phyloP scores from a whole-genome alignment of 2,888 invertebrate species.

The Torymus texanus region DNA sequence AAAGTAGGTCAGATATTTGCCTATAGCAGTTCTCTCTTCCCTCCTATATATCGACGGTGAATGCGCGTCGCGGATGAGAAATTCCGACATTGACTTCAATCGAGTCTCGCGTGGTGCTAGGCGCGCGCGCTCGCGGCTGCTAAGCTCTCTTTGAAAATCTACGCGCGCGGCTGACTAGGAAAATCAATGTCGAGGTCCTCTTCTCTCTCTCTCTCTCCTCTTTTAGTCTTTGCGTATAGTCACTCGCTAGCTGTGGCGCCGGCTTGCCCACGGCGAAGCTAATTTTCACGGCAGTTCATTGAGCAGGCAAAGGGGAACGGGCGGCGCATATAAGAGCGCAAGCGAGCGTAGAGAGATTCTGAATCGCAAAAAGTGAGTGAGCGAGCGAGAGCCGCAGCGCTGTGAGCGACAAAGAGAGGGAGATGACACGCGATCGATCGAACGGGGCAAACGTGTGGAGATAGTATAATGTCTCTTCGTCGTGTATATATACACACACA shows the following conservation, averaged over 20 bases:
- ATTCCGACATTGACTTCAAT: slow-evolving; percentile 33
- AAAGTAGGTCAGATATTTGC: slow-evolving; percentile 21
- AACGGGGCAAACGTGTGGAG: neutral
- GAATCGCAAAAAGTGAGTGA: slow-evolving; percentile 15
- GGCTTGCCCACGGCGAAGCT: neutral
- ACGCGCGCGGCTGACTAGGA: slow-evolving; percentile 2
- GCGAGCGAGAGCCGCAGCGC: neutral
- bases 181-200: slow-evolving; percentile 21
- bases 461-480: slow-evolving; percentile 9
- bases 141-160: slow-evolving; percentile 26
- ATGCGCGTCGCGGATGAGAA: slow-evolving; percentile 11
- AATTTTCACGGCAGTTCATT: slow-evolving; percentile 25
- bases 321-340: neutral
- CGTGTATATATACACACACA: neutral
- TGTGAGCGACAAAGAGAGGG: neutral
- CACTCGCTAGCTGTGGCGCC: too few species aligned
- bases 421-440: slow-evolving; percentile 29
- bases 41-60: too few species aligned
- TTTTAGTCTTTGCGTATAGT: too few species aligned
- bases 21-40: neutral
- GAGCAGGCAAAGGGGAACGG: slow-evolving; percentile 14
- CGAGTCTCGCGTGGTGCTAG: neutral
- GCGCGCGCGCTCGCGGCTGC: neutral
- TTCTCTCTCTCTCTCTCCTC: too few species aligned
- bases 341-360: slow-evolving; percentile 3